phyloP scores from a whole-genome alignment of 1,140 invertebrate genomes.

The Ooceraea biroi region DNA sequence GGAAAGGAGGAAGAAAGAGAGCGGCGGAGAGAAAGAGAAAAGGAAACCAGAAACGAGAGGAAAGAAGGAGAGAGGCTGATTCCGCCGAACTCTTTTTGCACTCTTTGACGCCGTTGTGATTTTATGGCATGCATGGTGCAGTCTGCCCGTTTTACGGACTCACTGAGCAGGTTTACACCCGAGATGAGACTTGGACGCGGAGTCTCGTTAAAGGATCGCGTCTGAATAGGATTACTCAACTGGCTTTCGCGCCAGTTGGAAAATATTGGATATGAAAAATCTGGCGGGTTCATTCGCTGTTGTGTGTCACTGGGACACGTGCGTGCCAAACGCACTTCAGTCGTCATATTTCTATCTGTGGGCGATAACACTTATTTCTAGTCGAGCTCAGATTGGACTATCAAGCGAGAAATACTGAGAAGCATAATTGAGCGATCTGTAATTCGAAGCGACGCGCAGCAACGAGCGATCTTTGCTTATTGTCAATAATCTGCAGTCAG shows the following conservation, averaged over 20 bases:
- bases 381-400: background rate
- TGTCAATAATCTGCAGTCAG: slow-evolving; percentile 3
- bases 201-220: slow-evolving; percentile 24
- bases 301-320: slow-evolving; percentile 1
- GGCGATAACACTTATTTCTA: slow-evolving; percentile 24
- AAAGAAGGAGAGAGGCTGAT: background rate
- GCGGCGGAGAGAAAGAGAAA: background rate
- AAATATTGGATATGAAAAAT: slow-evolving; percentile 35
- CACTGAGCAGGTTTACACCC: slow-evolving; percentile 61
- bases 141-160: slow-evolving; percentile 57
- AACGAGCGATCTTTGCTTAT: background rate
- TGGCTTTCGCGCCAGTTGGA: background rate
- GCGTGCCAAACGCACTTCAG: background rate
- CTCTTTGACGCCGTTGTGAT: slow-evolving; percentile 44
- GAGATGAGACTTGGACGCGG: slow-evolving; percentile 22
- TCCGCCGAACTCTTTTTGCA: slow-evolving; percentile 49
- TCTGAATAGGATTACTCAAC: slow-evolving; percentile 26
- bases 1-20: background rate
- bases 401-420: slow-evolving; percentile 21
- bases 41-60: background rate
- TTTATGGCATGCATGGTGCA: slow-evolving; percentile 58
- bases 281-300: background rate
- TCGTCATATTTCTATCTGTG: background rate
- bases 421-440: slow-evolving; percentile 1
- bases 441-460: background rate